Evolutionary conservation across 2,113 vertebrate genomes (phyloP).

Genomic region (Tetrao urogallus): DNA sequence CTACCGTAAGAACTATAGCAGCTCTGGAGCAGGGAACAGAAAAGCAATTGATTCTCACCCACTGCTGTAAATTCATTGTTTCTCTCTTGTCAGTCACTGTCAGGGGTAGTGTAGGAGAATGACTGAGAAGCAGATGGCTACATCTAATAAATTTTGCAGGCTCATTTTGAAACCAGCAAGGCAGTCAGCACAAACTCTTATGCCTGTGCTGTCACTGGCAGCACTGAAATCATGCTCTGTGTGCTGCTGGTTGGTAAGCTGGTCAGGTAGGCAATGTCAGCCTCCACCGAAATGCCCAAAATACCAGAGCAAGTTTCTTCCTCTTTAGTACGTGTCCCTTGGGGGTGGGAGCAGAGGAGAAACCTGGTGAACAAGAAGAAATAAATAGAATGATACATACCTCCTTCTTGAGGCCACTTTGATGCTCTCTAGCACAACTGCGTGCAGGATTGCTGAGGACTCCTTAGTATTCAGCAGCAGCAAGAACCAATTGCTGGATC

Average conservation of each 20-base stretch:
- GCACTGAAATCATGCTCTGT: not conserved
- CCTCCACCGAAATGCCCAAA: not conserved
- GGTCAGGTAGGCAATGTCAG: not conserved
- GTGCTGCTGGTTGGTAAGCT: not conserved
- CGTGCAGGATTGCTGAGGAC: not conserved
- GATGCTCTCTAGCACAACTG: not conserved
- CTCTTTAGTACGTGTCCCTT: rapidly evolving
- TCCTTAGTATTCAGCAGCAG: not conserved
- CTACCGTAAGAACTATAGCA: not conserved
- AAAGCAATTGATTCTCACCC: constrained; percentile 38
- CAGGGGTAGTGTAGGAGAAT: constrained; percentile 59
- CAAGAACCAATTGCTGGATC: not conserved
- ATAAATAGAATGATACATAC: not conserved
- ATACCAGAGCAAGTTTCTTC: rapidly evolving
- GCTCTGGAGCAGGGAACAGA: constrained; percentile 27
- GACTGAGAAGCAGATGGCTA: constrained; percentile 67
- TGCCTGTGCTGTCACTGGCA: constrained; percentile 1
- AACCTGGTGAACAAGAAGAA: not conserved
- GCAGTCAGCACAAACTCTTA: constrained; percentile 31
- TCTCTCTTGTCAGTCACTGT: constrained; percentile 60
- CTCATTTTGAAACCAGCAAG: constrained; percentile 57
- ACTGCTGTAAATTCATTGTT: constrained; percentile 66
- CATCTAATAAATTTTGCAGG: constrained; percentile 66
- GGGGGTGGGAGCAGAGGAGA: not conserved
- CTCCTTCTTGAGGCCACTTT: not conserved